Conservation (phyloP, 2,888 invertebrate genomes). For the Carterocephalus palaemon region DNA sequence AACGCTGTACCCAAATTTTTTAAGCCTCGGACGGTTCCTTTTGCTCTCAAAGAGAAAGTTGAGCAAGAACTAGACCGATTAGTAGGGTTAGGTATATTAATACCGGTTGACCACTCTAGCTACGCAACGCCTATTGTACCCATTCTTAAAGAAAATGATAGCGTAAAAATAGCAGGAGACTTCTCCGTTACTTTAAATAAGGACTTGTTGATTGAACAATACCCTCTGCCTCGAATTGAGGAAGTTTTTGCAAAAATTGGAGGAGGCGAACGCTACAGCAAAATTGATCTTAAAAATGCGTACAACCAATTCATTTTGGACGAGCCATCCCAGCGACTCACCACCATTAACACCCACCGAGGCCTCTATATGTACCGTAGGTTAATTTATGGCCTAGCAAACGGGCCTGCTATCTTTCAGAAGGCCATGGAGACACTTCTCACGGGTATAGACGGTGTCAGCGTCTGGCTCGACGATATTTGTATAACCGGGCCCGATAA, state of each 20-base stretch:
- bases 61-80: slow-evolving; percentile 14
- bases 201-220: slow-evolving; percentile 27
- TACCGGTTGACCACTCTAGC: slow-evolving; percentile 22
- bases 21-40: slow-evolving; percentile 24
- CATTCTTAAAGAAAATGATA: slow-evolving; percentile 24
- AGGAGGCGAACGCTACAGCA: slow-evolving; percentile 26
- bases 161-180: slow-evolving; percentile 25
- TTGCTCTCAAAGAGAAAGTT: slow-evolving; percentile 23
- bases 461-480: slow-evolving; percentile 29
- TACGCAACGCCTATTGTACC: slow-evolving; percentile 29
- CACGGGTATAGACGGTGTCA: slow-evolving; percentile 29
- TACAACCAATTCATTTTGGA: slow-evolving; percentile 25
- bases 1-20: slow-evolving; percentile 27
- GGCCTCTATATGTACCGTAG: slow-evolving; percentile 32
- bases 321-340: slow-evolving; percentile 25
- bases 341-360: slow-evolving; percentile 30
- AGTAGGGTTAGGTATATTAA: slow-evolving; percentile 15
- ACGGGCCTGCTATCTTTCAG: slow-evolving; percentile 32
- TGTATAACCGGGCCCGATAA: slow-evolving; percentile 28
- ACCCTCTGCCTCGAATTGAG: slow-evolving; percentile 27
- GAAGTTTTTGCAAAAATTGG: slow-evolving; percentile 30
- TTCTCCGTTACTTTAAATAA: slow-evolving; percentile 29
- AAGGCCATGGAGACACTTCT: slow-evolving; percentile 31
- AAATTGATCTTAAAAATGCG: slow-evolving; percentile 27
- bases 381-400: slow-evolving; percentile 31